phyloP scores from a whole-genome alignment of 2,113 vertebrate genomes.

The Clupea harengus region DNA sequence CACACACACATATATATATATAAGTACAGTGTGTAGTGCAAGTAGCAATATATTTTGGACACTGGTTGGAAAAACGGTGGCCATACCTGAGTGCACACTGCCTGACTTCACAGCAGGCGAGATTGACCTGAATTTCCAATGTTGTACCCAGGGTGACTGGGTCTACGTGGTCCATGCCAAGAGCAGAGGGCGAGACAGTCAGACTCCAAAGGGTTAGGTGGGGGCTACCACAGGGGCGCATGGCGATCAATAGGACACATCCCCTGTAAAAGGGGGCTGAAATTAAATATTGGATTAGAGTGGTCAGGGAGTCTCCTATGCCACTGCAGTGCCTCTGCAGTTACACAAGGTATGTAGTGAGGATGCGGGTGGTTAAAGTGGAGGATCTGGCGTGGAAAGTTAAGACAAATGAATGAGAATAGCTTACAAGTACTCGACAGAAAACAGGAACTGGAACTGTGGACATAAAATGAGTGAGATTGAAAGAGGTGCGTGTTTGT shows the following conservation, averaged over 20 bases:
- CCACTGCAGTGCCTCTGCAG: background rate
- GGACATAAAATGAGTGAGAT: background rate
- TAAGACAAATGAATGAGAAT: background rate
- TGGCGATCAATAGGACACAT: conserved; percentile 26
- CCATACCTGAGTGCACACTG: background rate
- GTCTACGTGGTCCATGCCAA: background rate
- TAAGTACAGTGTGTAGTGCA: too few relatives aligned
- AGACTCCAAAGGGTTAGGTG: background rate
- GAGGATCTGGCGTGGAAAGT: background rate
- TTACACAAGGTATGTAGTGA: background rate
- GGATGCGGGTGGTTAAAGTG: background rate
- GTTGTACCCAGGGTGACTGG: background rate
- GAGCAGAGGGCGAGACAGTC: background rate
- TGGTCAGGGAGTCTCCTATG: background rate
- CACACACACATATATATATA: too few relatives aligned
- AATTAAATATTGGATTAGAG: conserved; percentile 20
- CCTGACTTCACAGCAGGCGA: background rate
- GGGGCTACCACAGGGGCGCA: background rate
- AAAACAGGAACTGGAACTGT: background rate
- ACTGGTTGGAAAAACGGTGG: too few relatives aligned
- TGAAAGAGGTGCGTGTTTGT: background rate
- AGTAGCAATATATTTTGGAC: too few relatives aligned
- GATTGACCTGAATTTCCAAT: background rate
- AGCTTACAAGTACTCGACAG: background rate
- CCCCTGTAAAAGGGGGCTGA: conserved; percentile 15